Percentiles rank a stretch among this genome's conserved stretches.
These are phyloP conservation scores for Drosophila arawakana DNA, from an alignment of 1,140 invertebrate genomes.

Conservation along the genomic window DNA sequence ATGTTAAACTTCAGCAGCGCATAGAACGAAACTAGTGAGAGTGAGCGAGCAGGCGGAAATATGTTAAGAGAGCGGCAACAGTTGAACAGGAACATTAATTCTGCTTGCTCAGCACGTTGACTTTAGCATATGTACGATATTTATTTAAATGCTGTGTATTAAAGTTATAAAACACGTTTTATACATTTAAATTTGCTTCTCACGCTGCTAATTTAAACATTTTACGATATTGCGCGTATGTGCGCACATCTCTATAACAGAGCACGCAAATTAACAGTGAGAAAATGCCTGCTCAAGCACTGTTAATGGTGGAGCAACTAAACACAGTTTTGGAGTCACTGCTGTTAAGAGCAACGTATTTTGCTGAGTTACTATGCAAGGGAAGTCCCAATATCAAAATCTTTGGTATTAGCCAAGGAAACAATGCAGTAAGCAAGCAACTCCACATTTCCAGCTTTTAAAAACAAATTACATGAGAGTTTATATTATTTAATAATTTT, in stretches of 20 bases:
- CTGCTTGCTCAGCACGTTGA: background rate
- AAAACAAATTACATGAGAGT: background rate
- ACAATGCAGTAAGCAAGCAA: no score
- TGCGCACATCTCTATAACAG: slow-evolving; percentile 15
- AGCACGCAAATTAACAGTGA: background rate
- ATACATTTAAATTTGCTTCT: background rate
- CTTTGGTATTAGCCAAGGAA: background rate
- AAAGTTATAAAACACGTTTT: background rate
- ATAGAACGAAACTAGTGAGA: background rate
- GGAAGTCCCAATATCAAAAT: background rate
- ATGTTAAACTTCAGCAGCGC: slow-evolving; percentile 13
- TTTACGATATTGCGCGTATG: slow-evolving; percentile 1
- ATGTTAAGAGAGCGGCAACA: background rate
- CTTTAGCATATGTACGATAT: background rate
- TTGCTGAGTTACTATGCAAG: background rate
- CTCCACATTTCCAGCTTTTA: no score
- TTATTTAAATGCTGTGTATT: no score
- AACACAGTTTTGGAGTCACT: slow-evolving; percentile 14
- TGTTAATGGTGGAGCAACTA: slow-evolving; percentile 9
- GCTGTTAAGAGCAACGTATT: background rate
- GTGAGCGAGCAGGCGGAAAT: background rate
- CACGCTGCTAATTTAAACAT: background rate
- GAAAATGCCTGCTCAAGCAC: background rate
- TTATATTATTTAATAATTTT: slow-evolving; percentile 80
- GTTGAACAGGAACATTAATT: background rate